Evolutionary conservation across 1,140 invertebrate species (phyloP).

Genomic region (Brachionus calyciflorus): DNA sequence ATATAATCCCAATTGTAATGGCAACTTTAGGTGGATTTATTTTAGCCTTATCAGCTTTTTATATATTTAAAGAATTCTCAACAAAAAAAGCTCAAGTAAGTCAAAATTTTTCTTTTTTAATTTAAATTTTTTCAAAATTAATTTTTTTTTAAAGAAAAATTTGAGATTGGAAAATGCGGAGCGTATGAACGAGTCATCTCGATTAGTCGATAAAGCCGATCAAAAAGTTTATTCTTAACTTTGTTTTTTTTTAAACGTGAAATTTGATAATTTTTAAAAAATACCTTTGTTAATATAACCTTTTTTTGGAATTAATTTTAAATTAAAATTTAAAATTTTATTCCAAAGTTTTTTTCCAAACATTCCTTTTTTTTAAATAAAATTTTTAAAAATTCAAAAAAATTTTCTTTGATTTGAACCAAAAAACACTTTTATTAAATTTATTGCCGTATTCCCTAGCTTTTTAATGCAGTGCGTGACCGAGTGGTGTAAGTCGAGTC

Average conservation of each 20-base stretch:
- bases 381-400: no score
- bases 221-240: constrained; percentile 15
- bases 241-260: background rate
- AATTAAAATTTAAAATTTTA: no score
- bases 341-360: no score
- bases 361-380: no score
- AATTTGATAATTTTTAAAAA: no score
- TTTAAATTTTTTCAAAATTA: background rate
- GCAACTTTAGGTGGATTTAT: constrained; percentile 20
- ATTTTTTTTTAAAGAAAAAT: background rate
- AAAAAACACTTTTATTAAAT: no score
- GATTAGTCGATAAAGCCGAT: background rate
- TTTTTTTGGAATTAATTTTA: no score
- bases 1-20: background rate
- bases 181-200: background rate
- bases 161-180: background rate
- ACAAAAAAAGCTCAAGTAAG: background rate
- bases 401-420: no score
- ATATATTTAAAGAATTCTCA: background rate
- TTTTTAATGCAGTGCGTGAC: no score
- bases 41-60: background rate
- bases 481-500: no score
- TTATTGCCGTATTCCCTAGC: no score
- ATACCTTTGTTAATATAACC: no score
- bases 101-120: background rate